Percentiles rank a stretch among this genome's conserved stretches.
phyloP scores from a whole-genome alignment of 1,140 invertebrate genomes.

The Caenorhabditis brenneri region DNA sequence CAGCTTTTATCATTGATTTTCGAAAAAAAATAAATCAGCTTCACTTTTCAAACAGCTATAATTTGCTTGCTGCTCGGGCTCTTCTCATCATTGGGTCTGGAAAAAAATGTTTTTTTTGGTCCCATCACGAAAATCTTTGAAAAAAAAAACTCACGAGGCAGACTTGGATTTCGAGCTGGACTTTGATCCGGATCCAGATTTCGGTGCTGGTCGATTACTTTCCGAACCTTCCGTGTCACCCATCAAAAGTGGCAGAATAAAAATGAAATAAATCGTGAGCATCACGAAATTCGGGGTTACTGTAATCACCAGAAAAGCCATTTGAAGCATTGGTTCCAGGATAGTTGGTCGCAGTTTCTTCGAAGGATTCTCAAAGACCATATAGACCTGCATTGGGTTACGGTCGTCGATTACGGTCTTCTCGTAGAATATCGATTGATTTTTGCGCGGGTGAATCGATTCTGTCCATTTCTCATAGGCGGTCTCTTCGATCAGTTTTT shows the following conservation, averaged over 20 bases:
- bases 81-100: no score
- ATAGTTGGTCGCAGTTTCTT: not conserved
- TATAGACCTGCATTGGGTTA: constrained; percentile 1
- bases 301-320: not conserved
- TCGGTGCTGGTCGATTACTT: not conserved
- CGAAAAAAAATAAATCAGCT: no score
- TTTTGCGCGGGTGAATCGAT: not conserved
- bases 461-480: not conserved
- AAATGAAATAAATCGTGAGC: not conserved
- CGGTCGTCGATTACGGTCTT: not conserved
- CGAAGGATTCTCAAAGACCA: constrained; percentile 4
- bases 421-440: not conserved
- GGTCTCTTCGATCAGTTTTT: not conserved
- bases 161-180: no score
- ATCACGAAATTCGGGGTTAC: not conserved
- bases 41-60: no score
- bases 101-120: no score
- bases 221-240: not conserved
- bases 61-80: no score
- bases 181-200: no score
- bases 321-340: not conserved
- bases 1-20: no score
- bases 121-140: no score
- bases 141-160: no score
- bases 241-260: not conserved